Base-by-base conservation (phyloP, 1,140 invertebrate species). In the Chelonus insularis region DNA sequence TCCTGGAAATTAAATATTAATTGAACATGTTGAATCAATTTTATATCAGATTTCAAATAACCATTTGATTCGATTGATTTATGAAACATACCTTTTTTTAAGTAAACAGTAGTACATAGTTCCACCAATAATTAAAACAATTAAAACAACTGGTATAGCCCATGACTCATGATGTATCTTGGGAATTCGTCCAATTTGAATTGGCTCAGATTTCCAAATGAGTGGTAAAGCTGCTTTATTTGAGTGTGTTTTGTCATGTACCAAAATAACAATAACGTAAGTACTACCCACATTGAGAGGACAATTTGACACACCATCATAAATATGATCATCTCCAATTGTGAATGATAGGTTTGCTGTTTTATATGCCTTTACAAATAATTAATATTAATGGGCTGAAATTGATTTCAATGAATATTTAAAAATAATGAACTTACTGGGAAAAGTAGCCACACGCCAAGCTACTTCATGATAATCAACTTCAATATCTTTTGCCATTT, bases 371-470 rank as follows among this genome's bases (percentile, higher is more conserved):
- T 66, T n/a, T n/a, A n/a, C n/a, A n/a, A n/a, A n/a, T n/a, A n/a
- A n/a, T n/a, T n/a, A n/a, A n/a, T n/a, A n/a, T n/a, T n/a, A n/a
- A n/a, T n/a, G n/a, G n/a, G n/a, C n/a, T n/a, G n/a, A 36, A 47
- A 47, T 18, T 5, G 43, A 41, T 16, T 14, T n/a, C 4, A 9
- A 20, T 34, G 8, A 62, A 51, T 6, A 16, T 9, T 11, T 1
- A 0, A 9, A 25, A 50, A 52, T 39, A 5, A 23, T 16, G 5
- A 2, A 1, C 60, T 62, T 50, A 41, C 70, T 70, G 4, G 45
- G 18, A 39, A 66, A 45, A 3, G 20, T 47, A 43, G 65, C 68
- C 11, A 57, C 68, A 16, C 20, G 45, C 72, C 72, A 73, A 3
- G 47, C 47, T 1, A 25, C n/a, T 23, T 69, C 67, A n/a, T 68